These are phyloP conservation scores for Setophaga kirtlandii DNA, from an alignment of 2,113 vertebrate species.

Conservation along the genomic window DNA sequence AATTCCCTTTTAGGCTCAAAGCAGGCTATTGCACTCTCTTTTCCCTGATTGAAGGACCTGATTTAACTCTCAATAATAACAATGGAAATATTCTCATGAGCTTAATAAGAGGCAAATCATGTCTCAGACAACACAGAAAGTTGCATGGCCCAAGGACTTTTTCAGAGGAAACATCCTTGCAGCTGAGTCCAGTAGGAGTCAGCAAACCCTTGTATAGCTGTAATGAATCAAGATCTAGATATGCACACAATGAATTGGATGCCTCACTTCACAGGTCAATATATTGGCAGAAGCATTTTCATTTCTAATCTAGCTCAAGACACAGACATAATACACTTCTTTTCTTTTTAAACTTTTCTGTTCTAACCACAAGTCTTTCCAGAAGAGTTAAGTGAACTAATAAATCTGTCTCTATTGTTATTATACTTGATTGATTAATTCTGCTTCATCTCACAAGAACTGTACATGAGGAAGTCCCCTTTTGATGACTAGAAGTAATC, in stretches of 20 bases:
- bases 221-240: neutral
- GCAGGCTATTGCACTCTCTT: neutral
- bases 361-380: neutral
- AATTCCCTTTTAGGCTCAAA: neutral
- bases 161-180: neutral
- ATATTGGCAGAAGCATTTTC: neutral
- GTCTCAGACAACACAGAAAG: neutral
- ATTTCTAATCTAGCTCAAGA: neutral
- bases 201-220: neutral
- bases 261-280: neutral
- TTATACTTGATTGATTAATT: neutral
- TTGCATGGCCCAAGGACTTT: neutral
- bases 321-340: neutral
- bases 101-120: neutral
- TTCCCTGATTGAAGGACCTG: neutral
- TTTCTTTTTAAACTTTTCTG: neutral
- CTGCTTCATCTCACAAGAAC: neutral
- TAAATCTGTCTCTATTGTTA: constrained; percentile 15
- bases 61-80: neutral
- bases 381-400: neutral
- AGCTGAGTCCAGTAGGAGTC: neutral
- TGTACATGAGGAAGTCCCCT: neutral
- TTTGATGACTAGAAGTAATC: neutral
- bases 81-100: neutral
- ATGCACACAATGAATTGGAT: neutral